Evolutionary conservation across 2,888 invertebrate species (phyloP), one percentile per base, ranked within the genome.

Genomic region (Agrochola circellaris): DNA sequence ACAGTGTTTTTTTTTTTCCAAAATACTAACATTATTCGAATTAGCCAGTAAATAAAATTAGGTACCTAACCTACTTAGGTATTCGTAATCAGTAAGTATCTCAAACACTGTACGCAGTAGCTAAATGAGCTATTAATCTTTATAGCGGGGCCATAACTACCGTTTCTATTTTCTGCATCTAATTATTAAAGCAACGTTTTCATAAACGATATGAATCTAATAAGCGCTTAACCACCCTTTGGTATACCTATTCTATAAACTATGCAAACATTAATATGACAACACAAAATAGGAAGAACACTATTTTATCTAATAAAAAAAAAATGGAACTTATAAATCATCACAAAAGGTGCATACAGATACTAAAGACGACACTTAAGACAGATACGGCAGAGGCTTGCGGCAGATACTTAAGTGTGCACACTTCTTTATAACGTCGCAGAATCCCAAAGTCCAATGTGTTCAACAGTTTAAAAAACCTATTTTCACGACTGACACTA

Each of bases 401-500:
- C n/a, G n/a, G n/a, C n/a, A n/a, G n/a, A n/a, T n/a, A 83, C 79
- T 88, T 87, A 85, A 90, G 85, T 89, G 90, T 92, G 80, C 84
- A 88, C 76, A 77, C 82, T 68, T 73, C 90, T 90, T 91, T 91
- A 91, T 82, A 82, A 66, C 60, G 51, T 83, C 78, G 84, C 81
- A 77, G 76, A 83, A 84, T 75, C 78, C 64, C 72, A 74, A 71
- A 74, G 68, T 67, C 65, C 69, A 84, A 83, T 85, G 78, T 81
- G 81, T 82, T 86, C 75, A 80, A 83, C 78, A 81, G 77, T 1
- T 54, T n/a, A 30, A 38, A 70, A 73, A 65, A 72, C 30, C 23
- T 73, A 72, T 73, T 61, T 80, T 71, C 66, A 73, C 69, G 45
- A 86, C 67, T 79, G 30, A 84, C 75, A 38, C 82, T 81, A 77